phyloP scores from a whole-genome alignment of 2,888 invertebrate genomes.

The Pogonocherus hispidulus region DNA sequence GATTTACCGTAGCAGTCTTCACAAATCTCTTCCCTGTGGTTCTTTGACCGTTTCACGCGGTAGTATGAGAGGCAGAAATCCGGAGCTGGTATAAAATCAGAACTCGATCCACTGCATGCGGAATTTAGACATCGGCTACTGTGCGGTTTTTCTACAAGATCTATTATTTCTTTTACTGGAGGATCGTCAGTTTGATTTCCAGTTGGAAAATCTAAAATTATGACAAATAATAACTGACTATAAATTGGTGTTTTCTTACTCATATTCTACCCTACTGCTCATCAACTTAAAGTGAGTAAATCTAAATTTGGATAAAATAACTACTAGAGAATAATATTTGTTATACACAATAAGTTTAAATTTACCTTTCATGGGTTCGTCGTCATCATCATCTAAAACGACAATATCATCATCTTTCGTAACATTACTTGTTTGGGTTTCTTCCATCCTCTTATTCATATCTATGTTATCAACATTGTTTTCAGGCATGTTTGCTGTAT shows the following conservation, averaged over 20 bases:
- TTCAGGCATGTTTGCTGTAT: not conserved
- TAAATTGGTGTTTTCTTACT: not conserved
- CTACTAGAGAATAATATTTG: no score
- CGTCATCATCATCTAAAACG: constrained; percentile 58
- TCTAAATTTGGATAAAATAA: no score
- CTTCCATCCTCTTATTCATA: not conserved
- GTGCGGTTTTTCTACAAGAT: constrained; percentile 59
- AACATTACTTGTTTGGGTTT: constrained; percentile 19
- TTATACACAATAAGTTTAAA: no score
- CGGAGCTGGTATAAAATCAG: constrained; percentile 68
- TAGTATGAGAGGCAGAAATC: constrained; percentile 67
- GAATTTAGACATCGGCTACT: constrained; percentile 73
- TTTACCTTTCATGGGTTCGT: constrained; percentile 47
- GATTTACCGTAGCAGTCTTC: constrained; percentile 64
- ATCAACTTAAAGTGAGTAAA: no score
- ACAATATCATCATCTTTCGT: constrained; percentile 50
- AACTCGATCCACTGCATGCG: constrained; percentile 66
- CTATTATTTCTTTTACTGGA: constrained; percentile 59
- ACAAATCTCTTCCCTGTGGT: constrained; percentile 66
- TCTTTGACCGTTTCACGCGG: constrained; percentile 64
- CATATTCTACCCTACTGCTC: no score
- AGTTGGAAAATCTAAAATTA: not conserved
- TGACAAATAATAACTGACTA: not conserved
- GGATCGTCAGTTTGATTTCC: not conserved
- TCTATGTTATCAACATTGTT: constrained; percentile 7